These are phyloP conservation scores for Amblyjoppa proteus DNA, from an alignment of 2,888 invertebrate genomes.

Conservation along the genomic window DNA sequence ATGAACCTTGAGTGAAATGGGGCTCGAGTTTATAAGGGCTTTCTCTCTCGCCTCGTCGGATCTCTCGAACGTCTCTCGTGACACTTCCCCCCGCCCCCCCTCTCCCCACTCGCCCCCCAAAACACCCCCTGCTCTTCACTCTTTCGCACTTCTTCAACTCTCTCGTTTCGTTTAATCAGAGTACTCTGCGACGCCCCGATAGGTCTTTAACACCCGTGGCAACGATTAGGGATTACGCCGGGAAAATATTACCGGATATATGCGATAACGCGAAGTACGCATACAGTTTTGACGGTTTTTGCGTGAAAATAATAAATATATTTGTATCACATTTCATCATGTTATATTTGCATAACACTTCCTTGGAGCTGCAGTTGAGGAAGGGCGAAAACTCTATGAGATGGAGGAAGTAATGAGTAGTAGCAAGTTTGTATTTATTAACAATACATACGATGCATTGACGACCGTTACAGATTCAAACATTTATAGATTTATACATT, in stretches of 20 bases:
- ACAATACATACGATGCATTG: too few species aligned
- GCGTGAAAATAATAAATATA: neutral
- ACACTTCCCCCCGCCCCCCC: constrained; percentile 45
- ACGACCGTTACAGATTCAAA: too few species aligned
- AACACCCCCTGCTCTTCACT: constrained; percentile 16
- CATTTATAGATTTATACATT: too few species aligned
- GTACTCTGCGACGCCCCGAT: constrained; percentile 55
- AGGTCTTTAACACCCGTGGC: constrained; percentile 63
- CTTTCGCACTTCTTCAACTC: constrained; percentile 46
- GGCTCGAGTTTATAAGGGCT: constrained; percentile 84
- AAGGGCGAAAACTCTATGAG: neutral
- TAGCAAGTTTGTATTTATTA: too few species aligned
- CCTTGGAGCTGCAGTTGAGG: neutral
- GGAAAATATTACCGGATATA: constrained; percentile 41
- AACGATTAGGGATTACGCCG: constrained; percentile 56
- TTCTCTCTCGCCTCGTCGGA: constrained; percentile 65
- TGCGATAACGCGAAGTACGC: constrained; percentile 2
- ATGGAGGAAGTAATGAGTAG: neutral
- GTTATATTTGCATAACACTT: neutral
- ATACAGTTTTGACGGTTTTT: neutral
- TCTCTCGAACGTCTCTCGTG: constrained; percentile 55
- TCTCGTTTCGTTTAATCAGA: constrained; percentile 67
- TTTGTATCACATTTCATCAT: neutral
- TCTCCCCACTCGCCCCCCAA: constrained; percentile 1
- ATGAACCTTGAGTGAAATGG: constrained; percentile 85